Evolutionary conservation across 2,888 invertebrate species (phyloP).

Genomic region (Nowickia ferox): DNA sequence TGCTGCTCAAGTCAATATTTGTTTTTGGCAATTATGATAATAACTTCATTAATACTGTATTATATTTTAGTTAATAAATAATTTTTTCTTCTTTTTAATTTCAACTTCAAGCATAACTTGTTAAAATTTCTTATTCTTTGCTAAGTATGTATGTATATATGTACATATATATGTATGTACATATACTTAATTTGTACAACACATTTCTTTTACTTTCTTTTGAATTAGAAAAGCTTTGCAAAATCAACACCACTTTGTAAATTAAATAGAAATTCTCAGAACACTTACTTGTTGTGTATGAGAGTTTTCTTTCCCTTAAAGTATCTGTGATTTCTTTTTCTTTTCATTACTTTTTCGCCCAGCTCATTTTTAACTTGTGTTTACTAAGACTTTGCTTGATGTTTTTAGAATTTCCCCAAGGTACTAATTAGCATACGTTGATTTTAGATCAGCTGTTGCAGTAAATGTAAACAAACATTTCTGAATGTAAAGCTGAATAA

Average conservation of each 20-base stretch:
- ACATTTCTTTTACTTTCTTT: conserved; percentile 5
- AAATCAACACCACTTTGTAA: conserved; percentile 81
- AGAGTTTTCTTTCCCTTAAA: conserved; percentile 48
- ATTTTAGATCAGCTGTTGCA: conserved; percentile 74
- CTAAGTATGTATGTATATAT: background rate
- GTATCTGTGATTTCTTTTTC: conserved; percentile 31
- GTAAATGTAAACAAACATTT: conserved; percentile 68
- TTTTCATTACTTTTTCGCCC: conserved; percentile 48
- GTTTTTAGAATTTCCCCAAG: conserved; percentile 80
- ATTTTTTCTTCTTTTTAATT: background rate
- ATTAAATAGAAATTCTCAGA: conserved; percentile 74
- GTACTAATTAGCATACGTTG: conserved; percentile 82
- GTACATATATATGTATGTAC: background rate
- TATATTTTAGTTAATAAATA: conserved; percentile 36
- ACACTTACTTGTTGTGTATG: conserved; percentile 56
- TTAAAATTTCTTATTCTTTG: conserved; percentile 12
- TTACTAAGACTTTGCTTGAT: conserved; percentile 49
- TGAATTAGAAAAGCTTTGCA: conserved; percentile 49
- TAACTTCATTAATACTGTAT: conserved; percentile 60
- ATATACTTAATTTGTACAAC: background rate
- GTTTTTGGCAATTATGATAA: conserved; percentile 65
- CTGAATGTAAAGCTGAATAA: conserved; percentile 37
- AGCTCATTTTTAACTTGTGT: conserved; percentile 7
- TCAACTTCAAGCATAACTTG: background rate
- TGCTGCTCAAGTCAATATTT: conserved; percentile 57